Percentiles rank a stretch among this genome's conserved stretches.
These are phyloP conservation scores for Misgurnus mizolepis DNA, from an alignment of 2,113 vertebrate species.

Conservation along the genomic window DNA sequence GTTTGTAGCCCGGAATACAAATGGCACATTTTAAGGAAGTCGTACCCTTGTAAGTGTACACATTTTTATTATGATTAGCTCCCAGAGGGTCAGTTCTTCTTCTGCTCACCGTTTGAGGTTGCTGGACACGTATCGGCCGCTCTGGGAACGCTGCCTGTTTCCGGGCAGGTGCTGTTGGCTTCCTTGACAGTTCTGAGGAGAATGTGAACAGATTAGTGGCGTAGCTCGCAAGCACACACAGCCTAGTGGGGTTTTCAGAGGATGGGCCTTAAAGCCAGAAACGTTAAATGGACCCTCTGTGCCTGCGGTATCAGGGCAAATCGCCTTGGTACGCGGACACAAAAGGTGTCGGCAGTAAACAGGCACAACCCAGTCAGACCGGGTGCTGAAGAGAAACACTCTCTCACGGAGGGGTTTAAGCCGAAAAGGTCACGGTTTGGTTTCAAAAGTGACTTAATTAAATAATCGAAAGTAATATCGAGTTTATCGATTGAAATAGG, in stretches of 20 bases:
- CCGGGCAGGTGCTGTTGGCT: constrained; percentile 48
- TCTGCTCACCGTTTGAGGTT: constrained; percentile 36
- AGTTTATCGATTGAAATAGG: constrained; percentile 4
- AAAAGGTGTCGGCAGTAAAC: constrained; percentile 42
- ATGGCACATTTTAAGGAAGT: constrained; percentile 27
- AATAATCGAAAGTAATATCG: constrained; percentile 4
- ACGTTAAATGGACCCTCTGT: constrained; percentile 50
- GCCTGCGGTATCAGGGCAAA: constrained; percentile 11
- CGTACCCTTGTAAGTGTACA: constrained; percentile 5
- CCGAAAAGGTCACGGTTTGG: constrained; percentile 5
- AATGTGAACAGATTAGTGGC: constrained; percentile 36
- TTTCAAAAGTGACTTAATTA: constrained; percentile 21
- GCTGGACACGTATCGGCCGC: constrained; percentile 37
- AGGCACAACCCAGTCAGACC: constrained; percentile 1
- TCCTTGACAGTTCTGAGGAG: constrained; percentile 36
- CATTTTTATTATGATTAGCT: constrained; percentile 44
- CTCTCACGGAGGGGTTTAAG: constrained; percentile 23
- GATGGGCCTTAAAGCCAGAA: constrained; percentile 43
- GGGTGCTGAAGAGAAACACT: neutral
- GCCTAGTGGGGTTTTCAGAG: neutral
- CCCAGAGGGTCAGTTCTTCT: neutral
- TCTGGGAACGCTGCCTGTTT: constrained; percentile 51
- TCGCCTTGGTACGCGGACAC: constrained; percentile 2
- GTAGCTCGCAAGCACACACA: neutral
- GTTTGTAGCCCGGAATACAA: constrained; percentile 25